A percentile compares a stretch with the other conserved stretches of the same genome.
phyloP scores from a whole-genome alignment of 2,888 invertebrate species.

The Chymomyza fuscimana region DNA sequence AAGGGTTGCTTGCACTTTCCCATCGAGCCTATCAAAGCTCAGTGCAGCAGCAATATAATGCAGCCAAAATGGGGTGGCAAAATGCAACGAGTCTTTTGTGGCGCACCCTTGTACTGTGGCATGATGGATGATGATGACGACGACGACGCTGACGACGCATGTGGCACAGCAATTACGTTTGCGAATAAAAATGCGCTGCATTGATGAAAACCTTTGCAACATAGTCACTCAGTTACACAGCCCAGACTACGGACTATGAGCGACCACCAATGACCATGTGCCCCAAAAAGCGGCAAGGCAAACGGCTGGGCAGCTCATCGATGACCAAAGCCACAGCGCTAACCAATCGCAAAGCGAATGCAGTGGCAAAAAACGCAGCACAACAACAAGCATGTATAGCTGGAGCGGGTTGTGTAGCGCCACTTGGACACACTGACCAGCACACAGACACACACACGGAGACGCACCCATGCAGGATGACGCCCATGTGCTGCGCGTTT shows the following conservation, averaged over 20 bases:
- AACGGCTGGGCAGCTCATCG: slow-evolving; percentile 48
- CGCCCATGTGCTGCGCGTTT: slow-evolving; percentile 48
- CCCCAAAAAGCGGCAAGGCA: not conserved
- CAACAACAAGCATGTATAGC: not conserved
- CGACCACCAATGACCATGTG: slow-evolving; percentile 9
- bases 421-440: slow-evolving; percentile 2
- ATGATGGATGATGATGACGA: not conserved
- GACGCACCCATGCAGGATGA: slow-evolving; percentile 14
- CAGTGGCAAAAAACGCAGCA: slow-evolving; percentile 43
- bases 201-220: not conserved
- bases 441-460: not conserved
- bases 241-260: not conserved
- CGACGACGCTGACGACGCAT: not conserved
- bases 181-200: slow-evolving; percentile 3
- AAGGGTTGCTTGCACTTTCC: not conserved
- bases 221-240: not conserved
- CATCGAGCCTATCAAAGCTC: slow-evolving; percentile 8
- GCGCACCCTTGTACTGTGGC: not conserved
- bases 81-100: not conserved
- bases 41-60: slow-evolving; percentile 9
- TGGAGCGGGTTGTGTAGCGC: not conserved
- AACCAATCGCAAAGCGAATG: slow-evolving; percentile 70
- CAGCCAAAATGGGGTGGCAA: slow-evolving; percentile 1
- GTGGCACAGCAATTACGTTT: not conserved
- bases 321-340: slow-evolving; percentile 50